phyloP scores from a whole-genome alignment of 2,888 invertebrate genomes.

The Gastrophysa polygoni region DNA sequence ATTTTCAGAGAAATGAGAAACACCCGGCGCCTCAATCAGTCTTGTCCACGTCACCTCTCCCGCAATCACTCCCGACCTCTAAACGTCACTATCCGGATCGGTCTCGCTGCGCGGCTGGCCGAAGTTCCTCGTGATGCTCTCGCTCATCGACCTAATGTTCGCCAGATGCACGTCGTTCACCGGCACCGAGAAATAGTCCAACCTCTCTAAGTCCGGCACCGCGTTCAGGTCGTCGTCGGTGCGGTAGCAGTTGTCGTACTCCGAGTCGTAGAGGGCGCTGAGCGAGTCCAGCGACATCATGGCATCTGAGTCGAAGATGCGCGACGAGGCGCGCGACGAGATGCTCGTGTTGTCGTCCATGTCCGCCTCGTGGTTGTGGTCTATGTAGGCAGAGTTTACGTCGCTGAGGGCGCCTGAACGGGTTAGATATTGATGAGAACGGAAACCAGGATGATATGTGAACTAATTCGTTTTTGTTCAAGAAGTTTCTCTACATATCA shows the following conservation, averaged over 20 bases:
- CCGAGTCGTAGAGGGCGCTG: constrained; percentile 82
- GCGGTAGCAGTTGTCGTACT: constrained; percentile 70
- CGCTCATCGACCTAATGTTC: constrained; percentile 76
- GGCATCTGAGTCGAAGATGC: constrained; percentile 79
- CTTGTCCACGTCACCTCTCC: too few relatives aligned
- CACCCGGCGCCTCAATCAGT: too few relatives aligned
- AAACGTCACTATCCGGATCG: constrained; percentile 72
- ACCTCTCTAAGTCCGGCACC: constrained; percentile 57
- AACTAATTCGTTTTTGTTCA: too few relatives aligned
- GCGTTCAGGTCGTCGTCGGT: constrained; percentile 60
- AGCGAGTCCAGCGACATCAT: constrained; percentile 79
- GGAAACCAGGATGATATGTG: too few relatives aligned
- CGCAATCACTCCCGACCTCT: constrained; percentile 41
- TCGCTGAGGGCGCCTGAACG: constrained; percentile 76
- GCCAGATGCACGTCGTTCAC: constrained; percentile 69
- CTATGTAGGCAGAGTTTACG: constrained; percentile 82
- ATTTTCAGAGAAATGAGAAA: too few relatives aligned
- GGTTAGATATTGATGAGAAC: too few relatives aligned
- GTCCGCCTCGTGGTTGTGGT: constrained; percentile 61
- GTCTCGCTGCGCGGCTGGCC: constrained; percentile 72
- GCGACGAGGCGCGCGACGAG: constrained; percentile 82
- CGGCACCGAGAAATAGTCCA: constrained; percentile 59
- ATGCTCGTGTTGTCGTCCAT: constrained; percentile 76
- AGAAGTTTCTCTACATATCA: too few relatives aligned
- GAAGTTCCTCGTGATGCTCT: constrained; percentile 77